Evolutionary conservation across 2,888 invertebrate genomes (phyloP).

Genomic region (Priocnemis perturbator): DNA sequence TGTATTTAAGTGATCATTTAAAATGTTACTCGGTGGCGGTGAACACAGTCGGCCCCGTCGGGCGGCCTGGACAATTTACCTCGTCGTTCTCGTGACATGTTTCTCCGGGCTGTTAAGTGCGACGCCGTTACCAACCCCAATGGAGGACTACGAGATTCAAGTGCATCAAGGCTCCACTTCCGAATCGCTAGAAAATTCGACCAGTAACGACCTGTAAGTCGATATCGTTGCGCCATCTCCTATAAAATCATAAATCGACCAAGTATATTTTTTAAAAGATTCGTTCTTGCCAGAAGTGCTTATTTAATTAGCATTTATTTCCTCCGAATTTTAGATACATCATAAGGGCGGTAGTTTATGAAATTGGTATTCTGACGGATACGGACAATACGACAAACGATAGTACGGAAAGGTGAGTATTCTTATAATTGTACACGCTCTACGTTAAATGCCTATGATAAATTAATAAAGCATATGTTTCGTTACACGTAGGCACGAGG

Average conservation of each 20-base stretch:
- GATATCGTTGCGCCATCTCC: background rate
- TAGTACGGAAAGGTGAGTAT: slow-evolving; percentile 68
- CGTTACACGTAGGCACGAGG: slow-evolving; percentile 35
- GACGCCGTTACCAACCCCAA: slow-evolving; percentile 19
- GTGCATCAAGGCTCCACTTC: background rate
- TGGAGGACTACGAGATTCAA: slow-evolving; percentile 9
- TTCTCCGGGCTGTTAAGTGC: slow-evolving; percentile 18
- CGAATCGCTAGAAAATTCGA: slow-evolving; percentile 8
- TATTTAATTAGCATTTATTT: background rate
- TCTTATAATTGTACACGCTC: slow-evolving; percentile 2
- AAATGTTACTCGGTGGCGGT: slow-evolving; percentile 42
- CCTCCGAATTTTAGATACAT: slow-evolving; percentile 74
- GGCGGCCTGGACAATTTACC: slow-evolving; percentile 16
- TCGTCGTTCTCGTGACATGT: slow-evolving; percentile 21
- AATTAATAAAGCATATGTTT: background rate
- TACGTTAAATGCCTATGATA: background rate
- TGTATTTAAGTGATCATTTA: slow-evolving; percentile 19
- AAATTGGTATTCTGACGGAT: slow-evolving; percentile 80
- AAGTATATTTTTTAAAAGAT: background rate
- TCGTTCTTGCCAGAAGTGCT: background rate
- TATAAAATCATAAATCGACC: background rate
- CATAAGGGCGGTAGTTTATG: slow-evolving; percentile 79
- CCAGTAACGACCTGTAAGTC: slow-evolving; percentile 40
- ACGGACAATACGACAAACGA: slow-evolving; percentile 71
- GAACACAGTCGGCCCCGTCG: slow-evolving; percentile 9